A percentile compares a stretch with the other conserved stretches of the same genome.
These are phyloP conservation scores for Pelmatolapia mariae DNA, from an alignment of 2,113 vertebrate genomes.

Conservation along the genomic window DNA sequence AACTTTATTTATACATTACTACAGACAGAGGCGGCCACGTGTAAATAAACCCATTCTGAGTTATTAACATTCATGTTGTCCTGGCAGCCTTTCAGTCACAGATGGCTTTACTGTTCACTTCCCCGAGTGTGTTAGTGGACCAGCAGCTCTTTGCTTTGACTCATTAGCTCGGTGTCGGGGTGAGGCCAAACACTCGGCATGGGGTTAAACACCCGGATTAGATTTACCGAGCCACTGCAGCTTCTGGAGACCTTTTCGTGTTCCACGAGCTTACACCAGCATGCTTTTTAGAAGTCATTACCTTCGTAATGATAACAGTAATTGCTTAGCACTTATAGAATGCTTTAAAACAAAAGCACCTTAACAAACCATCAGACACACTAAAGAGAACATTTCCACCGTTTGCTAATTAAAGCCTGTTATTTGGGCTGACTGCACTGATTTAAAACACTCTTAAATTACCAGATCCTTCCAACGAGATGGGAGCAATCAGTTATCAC, in stretches of 20 bases:
- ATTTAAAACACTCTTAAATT: neutral
- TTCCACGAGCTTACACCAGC: neutral
- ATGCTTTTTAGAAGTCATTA: neutral
- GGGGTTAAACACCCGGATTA: neutral
- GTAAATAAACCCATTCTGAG: neutral
- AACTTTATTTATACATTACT: neutral
- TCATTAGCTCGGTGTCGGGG: neutral
- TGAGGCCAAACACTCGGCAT: neutral
- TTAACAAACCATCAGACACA: neutral
- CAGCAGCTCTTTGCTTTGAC: neutral
- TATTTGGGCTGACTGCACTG: neutral
- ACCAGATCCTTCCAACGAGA: neutral
- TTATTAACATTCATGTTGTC: neutral
- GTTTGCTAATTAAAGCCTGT: neutral
- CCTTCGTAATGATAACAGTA: neutral
- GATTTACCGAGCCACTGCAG: neutral
- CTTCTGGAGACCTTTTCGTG: neutral
- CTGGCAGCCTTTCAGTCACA: neutral
- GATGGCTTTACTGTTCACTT: neutral
- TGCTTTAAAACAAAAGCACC: slow-evolving; percentile 10
- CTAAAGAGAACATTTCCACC: neutral
- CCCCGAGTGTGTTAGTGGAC: neutral
- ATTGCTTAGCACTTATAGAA: slow-evolving; percentile 1
- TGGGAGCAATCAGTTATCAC: neutral
- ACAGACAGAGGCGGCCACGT: neutral